Percentiles rank a stretch among this genome's conserved stretches.
Conservation (phyloP, 2,797 vertebrate species). For the Eulemur mongoz region DNA sequence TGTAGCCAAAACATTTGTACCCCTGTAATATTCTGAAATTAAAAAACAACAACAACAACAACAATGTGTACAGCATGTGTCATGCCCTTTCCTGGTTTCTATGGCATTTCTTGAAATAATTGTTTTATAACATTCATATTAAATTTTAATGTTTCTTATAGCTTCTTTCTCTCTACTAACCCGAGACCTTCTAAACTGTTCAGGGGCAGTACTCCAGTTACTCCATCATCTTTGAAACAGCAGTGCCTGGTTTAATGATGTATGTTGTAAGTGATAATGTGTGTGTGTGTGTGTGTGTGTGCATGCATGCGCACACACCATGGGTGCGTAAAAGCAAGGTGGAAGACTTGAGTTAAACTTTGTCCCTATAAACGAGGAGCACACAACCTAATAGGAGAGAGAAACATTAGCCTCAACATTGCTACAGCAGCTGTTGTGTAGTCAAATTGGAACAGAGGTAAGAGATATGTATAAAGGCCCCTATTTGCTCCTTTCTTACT, state of each 20-base stretch:
- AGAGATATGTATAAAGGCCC: background rate
- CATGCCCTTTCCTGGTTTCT: background rate
- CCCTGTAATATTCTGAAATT: too few relatives aligned
- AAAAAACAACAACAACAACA: too few relatives aligned
- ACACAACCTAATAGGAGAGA: background rate
- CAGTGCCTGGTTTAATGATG: background rate
- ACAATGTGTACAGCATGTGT: background rate
- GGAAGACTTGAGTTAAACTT: background rate
- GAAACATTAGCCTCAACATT: background rate
- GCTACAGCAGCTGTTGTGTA: background rate
- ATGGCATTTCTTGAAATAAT: background rate
- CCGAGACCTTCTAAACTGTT: background rate
- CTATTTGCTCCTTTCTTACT: background rate
- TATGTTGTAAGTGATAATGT: background rate
- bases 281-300: background rate
- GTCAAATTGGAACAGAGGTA: background rate
- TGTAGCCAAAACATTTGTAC: too few relatives aligned
- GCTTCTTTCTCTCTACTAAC: background rate
- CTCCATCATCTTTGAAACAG: background rate
- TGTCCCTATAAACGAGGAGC: background rate
- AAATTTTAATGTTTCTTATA: background rate
- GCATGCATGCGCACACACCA: fast-evolving
- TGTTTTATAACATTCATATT: background rate
- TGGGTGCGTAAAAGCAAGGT: background rate
- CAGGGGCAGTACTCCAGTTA: background rate